Conservation (phyloP, 2,888 invertebrate genomes). For the Diaprepes abbreviatus region DNA sequence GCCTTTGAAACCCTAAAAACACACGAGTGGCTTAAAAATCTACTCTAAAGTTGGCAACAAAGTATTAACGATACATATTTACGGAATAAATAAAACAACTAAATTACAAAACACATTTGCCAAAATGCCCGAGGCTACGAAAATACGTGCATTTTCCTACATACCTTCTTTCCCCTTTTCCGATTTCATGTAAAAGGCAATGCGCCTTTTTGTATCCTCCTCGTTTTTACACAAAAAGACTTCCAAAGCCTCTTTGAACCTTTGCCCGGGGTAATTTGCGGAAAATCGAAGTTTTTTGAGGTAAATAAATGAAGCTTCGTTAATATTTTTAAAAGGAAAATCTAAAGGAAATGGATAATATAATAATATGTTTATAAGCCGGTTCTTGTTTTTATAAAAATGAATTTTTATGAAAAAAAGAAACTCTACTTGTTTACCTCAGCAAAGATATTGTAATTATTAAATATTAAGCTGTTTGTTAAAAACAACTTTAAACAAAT, state of each 20-base stretch:
- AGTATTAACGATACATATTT: no score
- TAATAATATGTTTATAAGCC: slow-evolving; percentile 8
- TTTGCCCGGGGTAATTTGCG: slow-evolving; percentile 28
- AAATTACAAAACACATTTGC: slow-evolving; percentile 18
- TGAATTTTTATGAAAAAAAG: no score
- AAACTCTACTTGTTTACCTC: no score
- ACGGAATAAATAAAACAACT: slow-evolving; percentile 16
- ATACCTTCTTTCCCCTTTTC: neutral
- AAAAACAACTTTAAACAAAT: no score
- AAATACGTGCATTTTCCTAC: slow-evolving; percentile 36
- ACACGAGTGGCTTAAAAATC: no score
- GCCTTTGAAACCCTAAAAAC: no score
- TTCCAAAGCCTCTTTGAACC: slow-evolving; percentile 24
- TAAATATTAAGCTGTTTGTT: no score
- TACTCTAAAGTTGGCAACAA: no score
- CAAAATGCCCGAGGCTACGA: slow-evolving; percentile 15
- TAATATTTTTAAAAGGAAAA: slow-evolving; percentile 1
- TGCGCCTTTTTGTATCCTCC: slow-evolving; percentile 14
- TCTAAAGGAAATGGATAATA: neutral
- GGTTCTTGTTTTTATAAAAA: neutral
- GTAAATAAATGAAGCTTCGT: slow-evolving; percentile 25
- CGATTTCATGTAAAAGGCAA: slow-evolving; percentile 16
- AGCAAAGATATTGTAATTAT: no score
- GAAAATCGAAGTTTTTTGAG: slow-evolving; percentile 36
- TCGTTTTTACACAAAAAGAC: slow-evolving; percentile 13